Evolutionary conservation across 2,888 invertebrate genomes (phyloP).

Genomic region (Tipula helvola): DNA sequence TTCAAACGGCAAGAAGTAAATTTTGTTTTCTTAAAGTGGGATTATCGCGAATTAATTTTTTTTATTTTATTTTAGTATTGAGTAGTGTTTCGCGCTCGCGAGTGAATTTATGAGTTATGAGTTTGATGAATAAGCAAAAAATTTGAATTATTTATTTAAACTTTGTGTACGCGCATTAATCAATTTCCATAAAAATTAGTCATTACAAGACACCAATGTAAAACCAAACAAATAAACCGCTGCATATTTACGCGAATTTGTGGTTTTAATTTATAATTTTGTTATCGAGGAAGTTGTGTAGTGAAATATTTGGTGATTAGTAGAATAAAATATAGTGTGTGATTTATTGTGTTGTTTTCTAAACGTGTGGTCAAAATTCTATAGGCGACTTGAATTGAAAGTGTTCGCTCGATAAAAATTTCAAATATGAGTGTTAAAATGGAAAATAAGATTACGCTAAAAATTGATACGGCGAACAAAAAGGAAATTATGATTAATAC

Average conservation of each 20-base stretch:
- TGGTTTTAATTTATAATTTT: not conserved
- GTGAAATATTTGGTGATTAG: not conserved
- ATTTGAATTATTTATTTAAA: not conserved
- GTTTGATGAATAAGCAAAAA: not conserved
- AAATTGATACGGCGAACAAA: conserved; percentile 20
- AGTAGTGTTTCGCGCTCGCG: not conserved
- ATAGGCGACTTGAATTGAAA: not conserved
- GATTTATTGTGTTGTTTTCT: not conserved
- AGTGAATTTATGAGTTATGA: not conserved
- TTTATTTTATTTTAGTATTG: not conserved
- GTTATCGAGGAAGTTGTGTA: not conserved
- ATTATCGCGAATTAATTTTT: not conserved
- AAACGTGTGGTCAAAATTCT: not conserved
- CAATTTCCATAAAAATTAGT: not conserved
- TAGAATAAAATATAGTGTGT: not conserved
- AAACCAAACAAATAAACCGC: not conserved
- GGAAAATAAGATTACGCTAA: conserved; percentile 20
- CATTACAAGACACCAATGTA: not conserved
- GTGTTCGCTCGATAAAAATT: not conserved
- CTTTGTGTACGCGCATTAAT: not conserved
- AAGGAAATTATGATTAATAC: conserved; percentile 11
- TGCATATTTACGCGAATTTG: not conserved
- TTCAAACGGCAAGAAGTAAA: not conserved
- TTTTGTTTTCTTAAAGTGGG: not conserved
- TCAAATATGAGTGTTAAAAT: conserved; percentile 19